A percentile compares a stretch with the other conserved stretches of the same genome.
Conservation (phyloP, 2,888 invertebrate genomes). For the Acronicta psi region DNA sequence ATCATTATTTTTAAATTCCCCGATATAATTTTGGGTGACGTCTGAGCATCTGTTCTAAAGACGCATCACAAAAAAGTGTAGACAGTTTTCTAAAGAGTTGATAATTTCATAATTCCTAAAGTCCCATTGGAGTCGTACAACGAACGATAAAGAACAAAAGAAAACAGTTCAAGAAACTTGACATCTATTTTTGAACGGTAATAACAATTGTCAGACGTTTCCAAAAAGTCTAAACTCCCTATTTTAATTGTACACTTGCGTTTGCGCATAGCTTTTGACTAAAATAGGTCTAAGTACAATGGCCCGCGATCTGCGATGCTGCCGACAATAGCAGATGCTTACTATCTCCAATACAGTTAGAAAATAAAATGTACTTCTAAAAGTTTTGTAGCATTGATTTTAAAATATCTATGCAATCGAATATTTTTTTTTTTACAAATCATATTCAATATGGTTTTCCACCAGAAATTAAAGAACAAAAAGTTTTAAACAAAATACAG, state of each 20-base stretch:
- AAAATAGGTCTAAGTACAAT: conserved; percentile 57
- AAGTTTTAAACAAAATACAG: too few species aligned
- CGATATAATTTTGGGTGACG: too few species aligned
- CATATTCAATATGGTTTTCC: too few species aligned
- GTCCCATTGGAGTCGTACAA: background rate
- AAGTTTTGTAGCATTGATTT: background rate
- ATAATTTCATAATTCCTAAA: too few species aligned
- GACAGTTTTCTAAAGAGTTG: too few species aligned
- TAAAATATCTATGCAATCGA: background rate
- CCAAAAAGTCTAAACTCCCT: conserved; percentile 38
- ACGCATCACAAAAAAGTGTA: too few species aligned
- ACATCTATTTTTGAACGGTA: conserved; percentile 21
- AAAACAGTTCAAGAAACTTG: conserved; percentile 28
- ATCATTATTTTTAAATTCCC: too few species aligned
- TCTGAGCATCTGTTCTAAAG: too few species aligned
- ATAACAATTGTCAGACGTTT: conserved; percentile 29
- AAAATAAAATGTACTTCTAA: conserved; percentile 1
- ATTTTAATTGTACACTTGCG: conserved; percentile 31
- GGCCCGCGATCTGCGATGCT: conserved; percentile 36
- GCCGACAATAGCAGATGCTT: conserved; percentile 39
- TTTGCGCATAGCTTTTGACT: conserved; percentile 44
- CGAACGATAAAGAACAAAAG: background rate
- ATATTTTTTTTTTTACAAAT: too few species aligned
- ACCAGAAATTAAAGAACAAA: too few species aligned
- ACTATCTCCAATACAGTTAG: conserved; percentile 16